phyloP scores from a whole-genome alignment of 2,797 vertebrate species.

The Epinephelus awoara region DNA sequence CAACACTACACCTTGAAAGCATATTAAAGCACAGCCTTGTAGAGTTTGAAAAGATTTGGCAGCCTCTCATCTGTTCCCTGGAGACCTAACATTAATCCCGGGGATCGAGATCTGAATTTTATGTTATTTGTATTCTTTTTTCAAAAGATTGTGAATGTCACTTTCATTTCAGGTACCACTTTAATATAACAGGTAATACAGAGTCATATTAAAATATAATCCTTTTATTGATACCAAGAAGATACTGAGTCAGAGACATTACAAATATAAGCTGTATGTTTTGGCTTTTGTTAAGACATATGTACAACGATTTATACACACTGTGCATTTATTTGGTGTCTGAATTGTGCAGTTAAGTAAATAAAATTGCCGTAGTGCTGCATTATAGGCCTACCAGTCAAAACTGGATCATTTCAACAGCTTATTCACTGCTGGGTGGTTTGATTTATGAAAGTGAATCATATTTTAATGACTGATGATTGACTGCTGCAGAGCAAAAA shows the following conservation, averaged over 20 bases:
- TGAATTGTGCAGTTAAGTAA: constrained; percentile 47
- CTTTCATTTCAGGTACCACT: neutral
- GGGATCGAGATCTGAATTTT: neutral
- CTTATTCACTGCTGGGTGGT: neutral
- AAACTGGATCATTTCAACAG: constrained; percentile 28
- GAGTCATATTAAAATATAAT: constrained; percentile 9
- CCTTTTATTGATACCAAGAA: neutral
- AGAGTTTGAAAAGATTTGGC: constrained; percentile 6
- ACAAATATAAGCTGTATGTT: no score
- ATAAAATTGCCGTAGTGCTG: constrained; percentile 26
- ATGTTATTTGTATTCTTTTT: neutral
- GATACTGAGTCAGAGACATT: constrained; percentile 9
- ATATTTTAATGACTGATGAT: constrained; percentile 9
- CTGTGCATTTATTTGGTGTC: constrained; percentile 1
- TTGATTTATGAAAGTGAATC: constrained; percentile 2
- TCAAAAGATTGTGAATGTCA: constrained; percentile 4
- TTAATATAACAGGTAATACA: neutral
- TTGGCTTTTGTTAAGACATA: neutral
- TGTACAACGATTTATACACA: neutral
- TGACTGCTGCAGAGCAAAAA: neutral
- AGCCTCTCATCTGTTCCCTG: constrained; percentile 20
- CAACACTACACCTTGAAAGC: neutral
- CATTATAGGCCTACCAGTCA: constrained; percentile 10
- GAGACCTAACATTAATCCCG: constrained; percentile 2
- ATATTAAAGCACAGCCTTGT: constrained; percentile 15